Percentiles rank a stretch among this genome's conserved stretches.
Conservation (phyloP, 2,888 invertebrate genomes). For the Cataglyphis cursor region DNA sequence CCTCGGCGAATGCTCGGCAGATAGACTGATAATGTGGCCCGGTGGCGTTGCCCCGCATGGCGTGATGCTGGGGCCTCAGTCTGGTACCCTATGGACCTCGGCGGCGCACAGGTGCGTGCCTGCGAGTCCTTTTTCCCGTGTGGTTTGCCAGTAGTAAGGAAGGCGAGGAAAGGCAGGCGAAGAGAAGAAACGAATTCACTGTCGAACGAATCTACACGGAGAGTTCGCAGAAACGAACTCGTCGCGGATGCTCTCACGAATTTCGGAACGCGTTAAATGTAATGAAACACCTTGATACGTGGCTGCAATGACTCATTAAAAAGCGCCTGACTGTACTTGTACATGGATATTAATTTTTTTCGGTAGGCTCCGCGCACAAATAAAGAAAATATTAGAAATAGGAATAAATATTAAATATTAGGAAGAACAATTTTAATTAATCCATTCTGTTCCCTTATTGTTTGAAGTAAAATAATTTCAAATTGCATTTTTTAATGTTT, state of each 20-base stretch:
- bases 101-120: conserved; percentile 77
- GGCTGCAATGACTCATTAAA: background rate
- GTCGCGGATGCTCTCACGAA: conserved; percentile 44
- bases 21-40: conserved; percentile 76
- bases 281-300: conserved; percentile 17
- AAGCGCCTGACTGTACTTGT: conserved; percentile 19
- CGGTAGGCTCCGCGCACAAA: background rate
- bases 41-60: conserved; percentile 57
- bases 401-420: no score
- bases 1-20: conserved; percentile 69
- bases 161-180: background rate
- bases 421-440: no score
- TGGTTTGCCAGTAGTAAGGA: conserved; percentile 50
- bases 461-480: no score
- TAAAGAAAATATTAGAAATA: no score
- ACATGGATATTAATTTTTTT: conserved; percentile 26
- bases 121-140: conserved; percentile 62
- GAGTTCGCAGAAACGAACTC: conserved; percentile 67
- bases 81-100: conserved; percentile 58
- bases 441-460: no score
- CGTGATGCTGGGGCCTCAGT: conserved; percentile 9
- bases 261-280: conserved; percentile 37
- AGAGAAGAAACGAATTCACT: conserved; percentile 1
- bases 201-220: conserved; percentile 24
- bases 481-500: no score